Conservation (phyloP, 2,113 vertebrate species). For the Grammatotria lemairii region DNA sequence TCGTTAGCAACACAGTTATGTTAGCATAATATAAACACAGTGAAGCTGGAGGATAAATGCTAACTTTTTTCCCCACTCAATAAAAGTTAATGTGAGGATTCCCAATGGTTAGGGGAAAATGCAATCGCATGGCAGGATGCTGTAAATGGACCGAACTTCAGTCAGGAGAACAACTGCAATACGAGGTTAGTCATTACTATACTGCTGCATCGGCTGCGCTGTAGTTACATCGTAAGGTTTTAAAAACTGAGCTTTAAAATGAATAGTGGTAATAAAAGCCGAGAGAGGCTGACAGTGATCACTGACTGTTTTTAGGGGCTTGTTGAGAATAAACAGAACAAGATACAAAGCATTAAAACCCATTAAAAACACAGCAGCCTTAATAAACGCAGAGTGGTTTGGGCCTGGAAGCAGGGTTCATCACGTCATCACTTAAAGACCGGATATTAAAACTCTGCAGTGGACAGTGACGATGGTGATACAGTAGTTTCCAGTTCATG, state of each 20-base stretch:
- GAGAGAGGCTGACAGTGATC: not conserved
- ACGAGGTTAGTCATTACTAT: not conserved
- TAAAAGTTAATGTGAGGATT: not conserved
- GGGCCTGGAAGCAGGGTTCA: not conserved
- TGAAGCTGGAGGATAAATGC: not conserved
- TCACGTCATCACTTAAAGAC: not conserved
- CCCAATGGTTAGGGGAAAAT: not conserved
- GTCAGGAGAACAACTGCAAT: not conserved
- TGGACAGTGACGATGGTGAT: not conserved
- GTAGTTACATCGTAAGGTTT: not conserved
- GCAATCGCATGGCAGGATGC: not conserved
- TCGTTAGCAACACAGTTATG: not conserved
- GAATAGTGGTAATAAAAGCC: not conserved
- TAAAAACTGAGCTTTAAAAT: not conserved
- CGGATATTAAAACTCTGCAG: not conserved
- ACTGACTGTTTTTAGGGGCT: not conserved
- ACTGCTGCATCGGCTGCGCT: not conserved
- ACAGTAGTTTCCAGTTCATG: not conserved
- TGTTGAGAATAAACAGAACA: not conserved
- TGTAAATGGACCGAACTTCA: fast-evolving
- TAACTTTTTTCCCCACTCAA: not conserved
- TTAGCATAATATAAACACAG: not conserved
- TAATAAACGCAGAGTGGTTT: not conserved
- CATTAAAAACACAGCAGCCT: not conserved
- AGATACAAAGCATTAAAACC: not conserved